Evolutionary conservation across 2,113 vertebrate species (phyloP), one percentile per base, ranked within the genome.

Genomic region (Aptenodytes forsteri): DNA sequence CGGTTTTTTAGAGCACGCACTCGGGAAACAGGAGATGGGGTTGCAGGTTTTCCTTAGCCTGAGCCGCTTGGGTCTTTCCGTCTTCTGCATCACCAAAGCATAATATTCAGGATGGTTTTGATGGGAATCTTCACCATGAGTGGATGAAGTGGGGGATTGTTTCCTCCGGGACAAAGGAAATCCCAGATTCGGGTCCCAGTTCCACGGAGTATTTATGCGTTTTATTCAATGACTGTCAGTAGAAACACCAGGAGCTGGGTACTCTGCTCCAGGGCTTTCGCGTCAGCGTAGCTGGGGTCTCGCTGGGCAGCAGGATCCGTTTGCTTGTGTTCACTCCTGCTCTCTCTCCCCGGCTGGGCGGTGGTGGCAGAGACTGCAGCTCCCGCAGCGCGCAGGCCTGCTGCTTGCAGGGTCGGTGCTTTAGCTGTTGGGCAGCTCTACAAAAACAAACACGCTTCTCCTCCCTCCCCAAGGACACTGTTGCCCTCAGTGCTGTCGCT

Each of bases 31-130:
- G 34, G 25, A 73, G 36, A 7, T 0, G 10, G 16, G 17, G 6
- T 27, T 72, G 29, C 20, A 79, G 32, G 14, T 29, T 50, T 90
- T 69, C 25, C 23, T 49, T 58, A 49, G 16, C 16, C 46, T 84
- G 50, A 78, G 18, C 29, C 1, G 0, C 32, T 54, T 71, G 42
- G 16, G 47, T 50, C 47, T 59, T 86, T 46, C 50, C 1, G 1
- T 26, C 38, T 67, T 42, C 42, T 46, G 11, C 44, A 5, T 42
- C 2, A 1, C 26, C 0, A 0, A 72, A 86, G 26, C 11, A 2
- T 59, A 34, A 38, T 62, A n/a, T 3, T 59, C 12, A 52, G 46
- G 56, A 59, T 80, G 52, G 1, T 80, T 76, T 47, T 56, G 38
- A 72, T 20, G 27, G 79, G 36, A 47, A 7, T 38, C 25, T 56